These are phyloP conservation scores for Carassius carassius DNA, from an alignment of 2,113 vertebrate genomes.

Conservation along the genomic window DNA sequence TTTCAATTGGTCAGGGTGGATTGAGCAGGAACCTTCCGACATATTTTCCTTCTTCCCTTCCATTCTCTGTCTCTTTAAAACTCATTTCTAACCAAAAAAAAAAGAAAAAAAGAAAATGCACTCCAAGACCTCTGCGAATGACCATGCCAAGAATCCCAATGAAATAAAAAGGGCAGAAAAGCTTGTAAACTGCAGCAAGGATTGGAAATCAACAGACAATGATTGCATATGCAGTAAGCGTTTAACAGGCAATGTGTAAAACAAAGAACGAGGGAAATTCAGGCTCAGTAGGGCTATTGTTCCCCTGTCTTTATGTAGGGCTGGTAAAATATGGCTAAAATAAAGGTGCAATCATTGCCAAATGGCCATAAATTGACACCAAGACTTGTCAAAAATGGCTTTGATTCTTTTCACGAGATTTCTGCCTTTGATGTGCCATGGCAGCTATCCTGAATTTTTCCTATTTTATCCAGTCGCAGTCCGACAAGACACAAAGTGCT, in stretches of 20 bases:
- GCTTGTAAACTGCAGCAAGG: constrained; percentile 49
- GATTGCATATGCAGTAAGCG: constrained; percentile 52
- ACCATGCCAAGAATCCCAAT: constrained; percentile 42
- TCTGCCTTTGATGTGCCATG: constrained; percentile 50
- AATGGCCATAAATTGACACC: constrained; percentile 42
- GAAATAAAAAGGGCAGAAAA: constrained; percentile 41
- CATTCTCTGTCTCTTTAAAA: constrained; percentile 40
- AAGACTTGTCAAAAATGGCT: neutral
- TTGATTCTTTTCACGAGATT: constrained; percentile 38
- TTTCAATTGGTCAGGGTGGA: constrained; percentile 62
- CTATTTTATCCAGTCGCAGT: constrained; percentile 5
- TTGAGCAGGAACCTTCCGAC: constrained; percentile 58
- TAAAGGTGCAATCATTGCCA: neutral
- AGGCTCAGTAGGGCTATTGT: constrained; percentile 33
- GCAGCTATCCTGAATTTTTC: constrained; percentile 36
- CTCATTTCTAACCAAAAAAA: constrained; percentile 47
- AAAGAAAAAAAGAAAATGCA: constrained; percentile 42
- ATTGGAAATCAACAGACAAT: constrained; percentile 59
- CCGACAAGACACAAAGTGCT: constrained; percentile 10
- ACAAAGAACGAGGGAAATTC: constrained; percentile 52
- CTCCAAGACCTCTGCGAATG: constrained; percentile 46
- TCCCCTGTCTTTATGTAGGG: neutral
- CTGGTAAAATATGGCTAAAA: constrained; percentile 29
- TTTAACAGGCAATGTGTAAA: constrained; percentile 52
- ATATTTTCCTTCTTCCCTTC: constrained; percentile 45